Percentiles rank a stretch among this genome's conserved stretches.
Evolutionary conservation across 2,888 invertebrate species (phyloP).

Genomic region (Dexiosoma caninum): DNA sequence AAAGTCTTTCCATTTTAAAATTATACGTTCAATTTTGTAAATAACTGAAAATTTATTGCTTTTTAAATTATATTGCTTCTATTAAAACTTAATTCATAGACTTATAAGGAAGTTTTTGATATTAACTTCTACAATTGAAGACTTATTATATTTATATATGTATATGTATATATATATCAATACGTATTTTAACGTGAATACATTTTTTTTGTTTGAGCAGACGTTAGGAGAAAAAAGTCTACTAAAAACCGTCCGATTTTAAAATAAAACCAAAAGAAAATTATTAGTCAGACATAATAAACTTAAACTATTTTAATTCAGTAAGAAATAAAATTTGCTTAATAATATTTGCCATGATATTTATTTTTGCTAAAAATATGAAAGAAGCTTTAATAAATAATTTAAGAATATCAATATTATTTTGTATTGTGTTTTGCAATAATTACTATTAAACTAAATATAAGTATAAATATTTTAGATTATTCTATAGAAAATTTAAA

Average conservation of each 20-base stretch:
- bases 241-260: conserved; percentile 42
- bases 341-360: neutral
- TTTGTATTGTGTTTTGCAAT: neutral
- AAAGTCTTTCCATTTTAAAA: no score
- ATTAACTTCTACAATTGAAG: neutral
- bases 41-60: neutral
- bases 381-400: conserved; percentile 34
- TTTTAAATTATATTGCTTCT: neutral
- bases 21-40: conserved; percentile 14
- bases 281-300: neutral
- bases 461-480: neutral
- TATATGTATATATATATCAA: neutral
- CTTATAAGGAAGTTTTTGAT: neutral
- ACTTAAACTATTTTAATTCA: neutral
- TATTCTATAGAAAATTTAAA: neutral
- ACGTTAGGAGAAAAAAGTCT: neutral
- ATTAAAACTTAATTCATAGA: neutral
- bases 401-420: conserved; percentile 3
- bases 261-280: neutral
- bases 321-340: neutral
- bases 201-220: neutral
- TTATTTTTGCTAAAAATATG: conserved; percentile 25
- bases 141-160: neutral
- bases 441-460: neutral
- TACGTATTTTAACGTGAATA: neutral